These are phyloP conservation scores for Luperina testacea DNA, from an alignment of 2,888 invertebrate species.

Conservation along the genomic window DNA sequence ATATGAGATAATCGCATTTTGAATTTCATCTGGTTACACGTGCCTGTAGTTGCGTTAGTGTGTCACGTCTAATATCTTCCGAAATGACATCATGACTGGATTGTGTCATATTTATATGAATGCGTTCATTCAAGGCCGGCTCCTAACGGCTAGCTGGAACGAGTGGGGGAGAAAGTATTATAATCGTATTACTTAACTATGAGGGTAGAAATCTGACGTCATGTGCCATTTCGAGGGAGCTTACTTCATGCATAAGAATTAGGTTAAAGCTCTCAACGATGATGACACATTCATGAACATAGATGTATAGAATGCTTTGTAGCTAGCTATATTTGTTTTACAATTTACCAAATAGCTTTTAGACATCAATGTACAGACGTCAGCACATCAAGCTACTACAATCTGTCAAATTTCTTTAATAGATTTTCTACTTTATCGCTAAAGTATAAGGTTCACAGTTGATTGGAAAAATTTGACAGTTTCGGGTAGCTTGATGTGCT, in stretches of 20 bases:
- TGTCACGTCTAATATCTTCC: conserved; percentile 58
- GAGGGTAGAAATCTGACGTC: conserved; percentile 53
- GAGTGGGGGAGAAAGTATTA: conserved; percentile 38
- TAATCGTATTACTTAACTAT: conserved; percentile 41
- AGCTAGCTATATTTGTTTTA: conserved; percentile 4
- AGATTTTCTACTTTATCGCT: no score
- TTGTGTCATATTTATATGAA: conserved; percentile 69
- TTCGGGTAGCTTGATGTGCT: no score
- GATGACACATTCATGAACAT: background rate
- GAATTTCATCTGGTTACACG: conserved; percentile 13
- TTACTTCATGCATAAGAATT: conserved; percentile 31
- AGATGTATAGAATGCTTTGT: background rate
- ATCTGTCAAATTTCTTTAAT: no score
- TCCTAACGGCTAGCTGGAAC: conserved; percentile 8
- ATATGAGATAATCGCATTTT: background rate
- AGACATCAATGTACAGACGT: background rate
- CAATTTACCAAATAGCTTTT: conserved; percentile 37
- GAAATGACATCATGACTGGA: conserved; percentile 72
- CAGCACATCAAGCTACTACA: no score
- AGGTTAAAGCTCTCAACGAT: conserved; percentile 36
- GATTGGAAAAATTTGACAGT: no score
- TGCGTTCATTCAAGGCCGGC: conserved; percentile 52
- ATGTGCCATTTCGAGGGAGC: conserved; percentile 35
- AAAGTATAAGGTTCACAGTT: no score
- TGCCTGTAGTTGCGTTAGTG: conserved; percentile 16